Conservation (phyloP, 2,113 vertebrate species). For the Neolamprologus caudopunctatus region DNA sequence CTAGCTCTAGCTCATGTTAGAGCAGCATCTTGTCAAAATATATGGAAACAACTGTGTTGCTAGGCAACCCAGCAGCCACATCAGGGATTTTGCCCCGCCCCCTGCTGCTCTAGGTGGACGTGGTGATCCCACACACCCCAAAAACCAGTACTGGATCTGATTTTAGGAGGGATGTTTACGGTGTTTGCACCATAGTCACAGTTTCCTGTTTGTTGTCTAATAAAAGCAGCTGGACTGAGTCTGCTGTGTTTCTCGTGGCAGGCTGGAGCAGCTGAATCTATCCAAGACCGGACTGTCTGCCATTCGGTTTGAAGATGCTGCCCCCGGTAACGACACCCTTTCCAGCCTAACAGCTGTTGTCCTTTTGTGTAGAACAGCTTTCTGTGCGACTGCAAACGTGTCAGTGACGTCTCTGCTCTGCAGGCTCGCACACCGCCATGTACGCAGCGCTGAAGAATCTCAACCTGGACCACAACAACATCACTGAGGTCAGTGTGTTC, state of each 20-base stretch:
- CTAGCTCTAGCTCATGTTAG: background rate
- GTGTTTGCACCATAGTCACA: background rate
- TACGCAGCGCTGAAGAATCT: conserved; percentile 78
- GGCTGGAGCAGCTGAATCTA: conserved; percentile 77
- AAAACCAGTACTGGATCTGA: fast-evolving
- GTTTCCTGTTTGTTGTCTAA: background rate
- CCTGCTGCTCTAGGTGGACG: background rate
- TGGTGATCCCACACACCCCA: background rate
- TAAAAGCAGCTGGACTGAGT: background rate
- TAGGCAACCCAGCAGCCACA: background rate
- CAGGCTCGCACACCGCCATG: conserved; percentile 75
- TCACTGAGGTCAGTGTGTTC: conserved; percentile 72
- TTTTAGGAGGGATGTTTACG: background rate
- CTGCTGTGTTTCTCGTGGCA: conserved; percentile 38
- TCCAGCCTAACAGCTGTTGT: background rate
- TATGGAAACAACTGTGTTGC: background rate
- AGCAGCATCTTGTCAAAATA: background rate
- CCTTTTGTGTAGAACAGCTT: background rate
- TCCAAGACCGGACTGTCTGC: background rate
- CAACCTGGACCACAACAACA: conserved; percentile 75
- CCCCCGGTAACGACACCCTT: conserved; percentile 13
- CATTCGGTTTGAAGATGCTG: conserved; percentile 18
- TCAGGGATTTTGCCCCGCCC: background rate
- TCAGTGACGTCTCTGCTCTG: background rate
- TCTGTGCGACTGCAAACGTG: background rate